Evolutionary conservation across 2,888 invertebrate species (phyloP).

Genomic region (Tenthredo mesomela): DNA sequence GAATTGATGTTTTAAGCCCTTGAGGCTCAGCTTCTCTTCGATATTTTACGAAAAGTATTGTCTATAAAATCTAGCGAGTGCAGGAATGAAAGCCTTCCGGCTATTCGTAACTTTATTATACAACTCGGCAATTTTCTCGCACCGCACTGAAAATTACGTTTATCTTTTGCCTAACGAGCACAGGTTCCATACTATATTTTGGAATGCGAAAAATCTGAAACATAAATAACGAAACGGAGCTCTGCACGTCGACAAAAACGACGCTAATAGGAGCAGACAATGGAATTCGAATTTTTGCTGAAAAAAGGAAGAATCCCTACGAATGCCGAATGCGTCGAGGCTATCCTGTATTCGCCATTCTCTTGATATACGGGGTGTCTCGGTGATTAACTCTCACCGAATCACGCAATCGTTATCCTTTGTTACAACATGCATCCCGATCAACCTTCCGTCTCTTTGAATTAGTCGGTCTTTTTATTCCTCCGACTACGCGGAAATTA

Average conservation of each 20-base stretch:
- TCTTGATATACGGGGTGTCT: conserved; percentile 50
- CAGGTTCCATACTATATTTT: conserved; percentile 17
- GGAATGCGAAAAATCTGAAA: conserved; percentile 42
- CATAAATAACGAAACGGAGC: conserved; percentile 46
- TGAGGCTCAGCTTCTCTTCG: neutral
- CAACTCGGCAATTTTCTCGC: conserved; percentile 3
- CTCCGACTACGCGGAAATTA: neutral
- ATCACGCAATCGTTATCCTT: conserved; percentile 2
- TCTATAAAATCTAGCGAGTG: neutral
- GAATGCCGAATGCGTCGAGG: conserved; percentile 49
- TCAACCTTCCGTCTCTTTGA: neutral
- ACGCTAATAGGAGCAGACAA: conserved; percentile 51
- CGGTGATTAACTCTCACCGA: neutral
- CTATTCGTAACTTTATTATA: conserved; percentile 23
- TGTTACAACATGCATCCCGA: conserved; percentile 20
- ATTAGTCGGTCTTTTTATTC: neutral
- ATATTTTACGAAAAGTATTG: neutral
- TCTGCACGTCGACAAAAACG: conserved; percentile 40
- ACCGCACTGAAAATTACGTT: conserved; percentile 20
- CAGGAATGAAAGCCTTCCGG: conserved; percentile 8
- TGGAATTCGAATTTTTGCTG: conserved; percentile 43
- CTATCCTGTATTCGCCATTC: conserved; percentile 45
- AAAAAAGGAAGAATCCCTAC: conserved; percentile 46
- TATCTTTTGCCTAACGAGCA: conserved; percentile 35
- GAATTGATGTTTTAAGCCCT: neutral